phyloP scores from a whole-genome alignment of 2,113 vertebrate genomes.

The Anser cygnoides region DNA sequence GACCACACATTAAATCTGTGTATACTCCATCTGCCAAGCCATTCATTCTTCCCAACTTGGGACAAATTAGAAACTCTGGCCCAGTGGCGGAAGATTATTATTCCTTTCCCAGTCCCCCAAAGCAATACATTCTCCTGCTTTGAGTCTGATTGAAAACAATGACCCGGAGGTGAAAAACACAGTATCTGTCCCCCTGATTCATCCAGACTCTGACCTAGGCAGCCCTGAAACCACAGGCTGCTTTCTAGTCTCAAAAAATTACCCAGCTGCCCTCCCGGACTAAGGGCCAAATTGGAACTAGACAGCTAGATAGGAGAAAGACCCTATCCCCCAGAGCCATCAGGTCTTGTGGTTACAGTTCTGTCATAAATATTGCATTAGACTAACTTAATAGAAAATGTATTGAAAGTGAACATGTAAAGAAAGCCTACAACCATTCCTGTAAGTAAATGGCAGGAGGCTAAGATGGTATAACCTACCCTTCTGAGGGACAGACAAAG shows the following conservation, averaged over 20 bases:
- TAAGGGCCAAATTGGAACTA: background rate
- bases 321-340: background rate
- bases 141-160: constrained; percentile 29
- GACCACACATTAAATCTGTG: constrained; percentile 60
- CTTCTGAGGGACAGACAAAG: rapidly evolving
- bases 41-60: constrained; percentile 13
- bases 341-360: background rate
- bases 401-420: background rate
- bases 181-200: background rate
- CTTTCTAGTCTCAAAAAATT: background rate
- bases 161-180: constrained; percentile 21
- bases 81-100: constrained; percentile 25
- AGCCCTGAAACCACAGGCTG: background rate
- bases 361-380: background rate
- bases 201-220: background rate
- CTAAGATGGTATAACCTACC: background rate
- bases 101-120: constrained; percentile 34
- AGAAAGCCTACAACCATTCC: background rate
- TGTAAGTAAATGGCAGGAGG: background rate
- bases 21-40: constrained; percentile 51
- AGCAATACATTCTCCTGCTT: constrained; percentile 22
- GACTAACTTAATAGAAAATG: background rate
- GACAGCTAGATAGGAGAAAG: background rate
- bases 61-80: constrained; percentile 51
- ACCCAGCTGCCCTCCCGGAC: background rate